phyloP scores from a whole-genome alignment of 2,888 invertebrate species.

The Lithophane socia region DNA sequence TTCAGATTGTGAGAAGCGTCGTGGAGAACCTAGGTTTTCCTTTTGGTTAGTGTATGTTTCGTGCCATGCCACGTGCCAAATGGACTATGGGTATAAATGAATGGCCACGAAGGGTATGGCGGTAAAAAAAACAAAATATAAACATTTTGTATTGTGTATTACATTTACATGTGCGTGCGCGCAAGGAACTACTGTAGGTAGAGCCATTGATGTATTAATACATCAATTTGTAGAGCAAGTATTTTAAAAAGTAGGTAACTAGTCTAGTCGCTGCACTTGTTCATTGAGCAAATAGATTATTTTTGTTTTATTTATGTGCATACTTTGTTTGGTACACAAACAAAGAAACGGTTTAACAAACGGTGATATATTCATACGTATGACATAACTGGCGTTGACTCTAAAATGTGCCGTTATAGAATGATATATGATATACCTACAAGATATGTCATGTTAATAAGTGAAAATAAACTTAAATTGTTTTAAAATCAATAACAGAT shows the following conservation, averaged over 20 bases:
- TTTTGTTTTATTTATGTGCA: conserved; percentile 22
- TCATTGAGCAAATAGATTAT: conserved; percentile 14
- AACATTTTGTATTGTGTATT: not conserved
- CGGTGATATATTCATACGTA: conserved; percentile 48
- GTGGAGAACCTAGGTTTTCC: conserved; percentile 32
- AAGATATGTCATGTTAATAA: conserved; percentile 13
- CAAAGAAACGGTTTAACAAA: conserved; percentile 47
- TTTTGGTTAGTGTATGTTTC: conserved; percentile 12
- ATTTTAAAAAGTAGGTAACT: no score
- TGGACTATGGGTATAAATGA: not conserved
- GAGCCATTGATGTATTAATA: no score
- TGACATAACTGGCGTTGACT: conserved; percentile 23
- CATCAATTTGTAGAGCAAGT: not conserved
- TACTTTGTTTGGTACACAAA: conserved; percentile 41
- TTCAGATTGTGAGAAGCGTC: conserved; percentile 12
- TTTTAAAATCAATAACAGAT: not conserved
- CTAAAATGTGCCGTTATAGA: conserved; percentile 11
- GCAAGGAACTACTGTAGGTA: not conserved
- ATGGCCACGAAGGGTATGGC: not conserved
- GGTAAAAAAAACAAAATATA: not conserved
- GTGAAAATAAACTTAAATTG: not conserved
- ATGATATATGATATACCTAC: conserved; percentile 22
- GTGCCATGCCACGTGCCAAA: no score
- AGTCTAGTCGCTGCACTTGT: not conserved
- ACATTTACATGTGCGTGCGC: no score